Evolutionary conservation across 2,797 vertebrate species (phyloP).

Genomic region (Triplophysa yarkandensis): DNA sequence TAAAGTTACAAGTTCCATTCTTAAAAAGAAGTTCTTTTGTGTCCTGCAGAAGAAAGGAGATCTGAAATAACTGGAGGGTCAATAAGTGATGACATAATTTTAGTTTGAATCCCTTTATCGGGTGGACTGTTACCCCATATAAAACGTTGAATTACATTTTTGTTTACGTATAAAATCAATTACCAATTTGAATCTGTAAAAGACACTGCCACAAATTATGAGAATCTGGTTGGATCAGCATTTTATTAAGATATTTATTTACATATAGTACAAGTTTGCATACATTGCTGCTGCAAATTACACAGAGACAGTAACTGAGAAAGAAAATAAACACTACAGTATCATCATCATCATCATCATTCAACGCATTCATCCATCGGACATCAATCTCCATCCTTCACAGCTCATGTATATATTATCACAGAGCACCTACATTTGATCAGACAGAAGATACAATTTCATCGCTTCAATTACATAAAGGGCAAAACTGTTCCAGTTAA

Average conservation of each 20-base stretch:
- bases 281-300: conserved; percentile 52
- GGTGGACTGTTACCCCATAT: too few species aligned
- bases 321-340: conserved; percentile 58
- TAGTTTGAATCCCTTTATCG: too few species aligned
- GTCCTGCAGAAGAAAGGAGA: too few species aligned
- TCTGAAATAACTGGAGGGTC: too few species aligned
- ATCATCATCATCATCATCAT: conserved; percentile 14
- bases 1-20: too few species aligned
- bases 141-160: too few species aligned
- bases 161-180: too few species aligned
- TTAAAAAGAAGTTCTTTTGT: too few species aligned
- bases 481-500: conserved; percentile 3
- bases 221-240: not conserved
- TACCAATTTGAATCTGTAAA: too few species aligned
- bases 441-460: conserved; percentile 16
- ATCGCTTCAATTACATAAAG: conserved; percentile 13
- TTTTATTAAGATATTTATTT: conserved; percentile 72
- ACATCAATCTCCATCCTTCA: conserved; percentile 26
- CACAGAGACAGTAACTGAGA: conserved; percentile 40
- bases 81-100: too few species aligned
- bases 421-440: conserved; percentile 31
- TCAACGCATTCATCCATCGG: conserved; percentile 19
- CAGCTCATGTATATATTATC: conserved; percentile 3
- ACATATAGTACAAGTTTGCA: conserved; percentile 70
- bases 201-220: not conserved